These are phyloP conservation scores for Embidobia sp. DNA, from an alignment of 2,888 invertebrate species.

Conservation along the genomic window DNA sequence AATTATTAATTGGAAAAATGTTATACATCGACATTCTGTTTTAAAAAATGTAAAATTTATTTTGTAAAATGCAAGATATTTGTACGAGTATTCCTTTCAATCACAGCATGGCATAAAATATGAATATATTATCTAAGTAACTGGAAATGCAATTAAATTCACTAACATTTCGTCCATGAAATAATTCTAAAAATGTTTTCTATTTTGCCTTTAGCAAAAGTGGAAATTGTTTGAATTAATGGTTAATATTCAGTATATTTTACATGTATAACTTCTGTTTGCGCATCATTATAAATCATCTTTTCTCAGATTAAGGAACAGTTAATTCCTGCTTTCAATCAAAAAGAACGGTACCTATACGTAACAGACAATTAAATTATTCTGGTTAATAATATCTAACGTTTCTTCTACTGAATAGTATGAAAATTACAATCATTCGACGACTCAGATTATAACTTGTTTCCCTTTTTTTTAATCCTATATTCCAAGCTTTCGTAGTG, in stretches of 20 bases:
- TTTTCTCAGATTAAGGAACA: slow-evolving; percentile 14
- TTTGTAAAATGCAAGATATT: no score
- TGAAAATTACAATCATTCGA: not conserved
- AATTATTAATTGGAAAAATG: no score
- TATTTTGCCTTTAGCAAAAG: slow-evolving; percentile 11
- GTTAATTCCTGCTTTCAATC: slow-evolving; percentile 15
- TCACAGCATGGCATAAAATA: no score
- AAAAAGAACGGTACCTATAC: slow-evolving; percentile 10
- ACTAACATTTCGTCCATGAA: slow-evolving; percentile 10
- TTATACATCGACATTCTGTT: no score
- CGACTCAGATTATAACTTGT: no score
- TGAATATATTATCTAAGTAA: no score
- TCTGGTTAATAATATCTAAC: slow-evolving; percentile 6
- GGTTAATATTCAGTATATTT: slow-evolving; percentile 9
- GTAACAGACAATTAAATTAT: slow-evolving; percentile 19
- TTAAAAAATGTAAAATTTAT: no score
- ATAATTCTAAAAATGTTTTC: no score
- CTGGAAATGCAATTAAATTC: slow-evolving; percentile 7
- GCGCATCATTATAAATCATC: slow-evolving; percentile 4
- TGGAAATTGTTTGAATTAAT: slow-evolving; percentile 13
- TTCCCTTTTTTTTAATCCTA: no score
- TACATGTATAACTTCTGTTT: slow-evolving; percentile 16
- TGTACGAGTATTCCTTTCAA: no score
- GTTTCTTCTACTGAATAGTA: slow-evolving; percentile 1
- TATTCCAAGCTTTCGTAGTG: no score